phyloP scores from a whole-genome alignment of 2,113 vertebrate genomes.

The Anoura caudifer region DNA sequence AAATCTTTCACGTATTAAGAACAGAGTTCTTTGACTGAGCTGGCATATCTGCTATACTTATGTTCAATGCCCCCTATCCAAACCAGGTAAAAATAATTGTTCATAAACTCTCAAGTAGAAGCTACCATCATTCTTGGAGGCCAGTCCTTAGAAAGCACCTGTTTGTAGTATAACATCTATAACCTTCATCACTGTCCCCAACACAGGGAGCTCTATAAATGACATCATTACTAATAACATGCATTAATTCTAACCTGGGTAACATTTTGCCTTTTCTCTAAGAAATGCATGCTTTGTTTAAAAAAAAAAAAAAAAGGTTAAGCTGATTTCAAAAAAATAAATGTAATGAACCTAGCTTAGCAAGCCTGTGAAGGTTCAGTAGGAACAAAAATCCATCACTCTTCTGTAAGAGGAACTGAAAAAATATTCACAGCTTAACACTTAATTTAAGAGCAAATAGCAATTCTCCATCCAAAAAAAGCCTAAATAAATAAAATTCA shows the following conservation, averaged over 20 bases:
- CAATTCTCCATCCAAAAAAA: background rate
- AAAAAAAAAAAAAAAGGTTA: background rate
- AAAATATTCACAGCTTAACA: constrained; percentile 3
- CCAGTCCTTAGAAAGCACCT: background rate
- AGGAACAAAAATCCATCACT: background rate
- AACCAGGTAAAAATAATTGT: constrained; percentile 8
- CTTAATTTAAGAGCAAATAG: constrained; percentile 15
- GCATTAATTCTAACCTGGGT: background rate
- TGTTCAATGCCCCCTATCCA: background rate
- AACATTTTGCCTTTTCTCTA: constrained; percentile 16
- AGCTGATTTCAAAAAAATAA: background rate
- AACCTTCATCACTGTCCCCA: background rate
- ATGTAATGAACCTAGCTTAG: background rate
- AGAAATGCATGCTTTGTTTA: background rate
- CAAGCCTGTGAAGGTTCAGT: constrained; percentile 12
- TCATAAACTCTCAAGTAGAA: background rate
- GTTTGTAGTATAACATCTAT: background rate
- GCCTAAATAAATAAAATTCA: constrained; percentile 1
- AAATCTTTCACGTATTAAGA: constrained; percentile 15
- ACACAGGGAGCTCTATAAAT: background rate
- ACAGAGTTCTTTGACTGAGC: background rate
- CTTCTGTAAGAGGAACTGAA: background rate
- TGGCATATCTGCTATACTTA: background rate
- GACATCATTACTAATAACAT: background rate
- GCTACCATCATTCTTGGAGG: background rate